Base-by-base conservation (phyloP, 1,140 invertebrate species). In the Panulirus ornatus region DNA sequence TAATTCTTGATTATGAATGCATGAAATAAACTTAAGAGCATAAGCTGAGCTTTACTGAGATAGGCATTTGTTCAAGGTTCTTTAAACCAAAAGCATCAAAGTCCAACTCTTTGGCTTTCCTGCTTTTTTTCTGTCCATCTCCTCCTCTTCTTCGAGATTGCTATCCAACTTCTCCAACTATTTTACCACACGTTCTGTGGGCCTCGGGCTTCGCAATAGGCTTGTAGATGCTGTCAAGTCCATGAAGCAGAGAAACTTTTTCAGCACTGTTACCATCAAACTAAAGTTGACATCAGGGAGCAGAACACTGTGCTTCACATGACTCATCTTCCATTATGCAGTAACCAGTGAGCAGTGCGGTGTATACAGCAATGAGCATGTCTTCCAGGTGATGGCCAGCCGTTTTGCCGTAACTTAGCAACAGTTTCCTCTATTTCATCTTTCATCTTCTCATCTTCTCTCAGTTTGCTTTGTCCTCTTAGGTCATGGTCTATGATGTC, bases 351-450 rank as follows among this genome's bases (percentile, higher is more conserved):
- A 99, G 94, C 91, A 99, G 95, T 70, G 97, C 98, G 88, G 98
- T 96, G 94, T 99, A 99, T 51, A 98, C 98, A 91, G 97, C 98
- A 93, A 99, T 96, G 93, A 99, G 96, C 82, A 98, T 99, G 94
- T 99, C 98, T 94, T 99, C 98, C 99, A 99, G 99, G 94, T 99
- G 98, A 92, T 97, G 96, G 44, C 98, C 98, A 90, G 98, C 98
- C 94, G 98, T 99, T 93, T 98, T n/a, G n/a, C n/a, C n/a, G n/a
- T n/a, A n/a, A 96, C 95, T 98, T 98, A 42, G 97, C 96, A 79
- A 99, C 97, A 86, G 97, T 98, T 94, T 98, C 97, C 93, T 98
- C 96, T 51, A 97, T 96, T 92, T 96, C 96, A 94, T 98, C 97
- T 54, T 92, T 90, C 30, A 63, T 87, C 88, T 92, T 92, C 2